A percentile compares a stretch with the other conserved stretches of the same genome.
phyloP scores from a whole-genome alignment of 2,113 vertebrate species.

The Entomyzon cyanotis region DNA sequence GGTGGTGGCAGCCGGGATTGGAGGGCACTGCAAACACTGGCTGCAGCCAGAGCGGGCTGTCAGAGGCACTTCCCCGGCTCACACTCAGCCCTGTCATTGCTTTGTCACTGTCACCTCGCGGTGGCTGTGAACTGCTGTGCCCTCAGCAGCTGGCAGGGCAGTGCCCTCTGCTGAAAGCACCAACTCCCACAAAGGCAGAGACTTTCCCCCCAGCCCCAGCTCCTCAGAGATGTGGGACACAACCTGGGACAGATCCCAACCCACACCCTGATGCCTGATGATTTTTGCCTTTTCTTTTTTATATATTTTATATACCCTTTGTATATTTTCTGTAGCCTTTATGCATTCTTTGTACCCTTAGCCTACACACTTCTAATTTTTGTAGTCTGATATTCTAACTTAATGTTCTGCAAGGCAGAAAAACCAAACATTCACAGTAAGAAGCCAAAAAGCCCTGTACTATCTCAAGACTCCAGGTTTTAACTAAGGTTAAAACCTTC shows the following conservation, averaged over 20 bases:
- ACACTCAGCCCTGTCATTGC: not conserved
- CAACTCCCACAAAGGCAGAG: not conserved
- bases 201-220: fast-evolving
- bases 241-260: not conserved
- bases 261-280: not conserved
- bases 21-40: not conserved
- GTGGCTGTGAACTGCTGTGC: not conserved
- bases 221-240: not conserved
- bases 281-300: too few relatives aligned
- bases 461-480: too few relatives aligned
- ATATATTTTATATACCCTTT: too few relatives aligned
- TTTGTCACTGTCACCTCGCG: not conserved
- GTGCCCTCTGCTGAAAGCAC: not conserved
- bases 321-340: too few relatives aligned
- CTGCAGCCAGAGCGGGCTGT: too few relatives aligned
- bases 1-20: fast-evolving
- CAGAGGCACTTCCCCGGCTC: not conserved
- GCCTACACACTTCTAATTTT: too few relatives aligned
- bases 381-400: too few relatives aligned
- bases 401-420: too few relatives aligned
- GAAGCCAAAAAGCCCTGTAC: too few relatives aligned
- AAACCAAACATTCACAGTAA: too few relatives aligned
- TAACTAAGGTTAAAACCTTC: too few relatives aligned
- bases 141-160: not conserved
- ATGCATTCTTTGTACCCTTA: too few relatives aligned